Base-by-base conservation (phyloP, 2,797 vertebrate species). In the Rhinichthys osculus region DNA sequence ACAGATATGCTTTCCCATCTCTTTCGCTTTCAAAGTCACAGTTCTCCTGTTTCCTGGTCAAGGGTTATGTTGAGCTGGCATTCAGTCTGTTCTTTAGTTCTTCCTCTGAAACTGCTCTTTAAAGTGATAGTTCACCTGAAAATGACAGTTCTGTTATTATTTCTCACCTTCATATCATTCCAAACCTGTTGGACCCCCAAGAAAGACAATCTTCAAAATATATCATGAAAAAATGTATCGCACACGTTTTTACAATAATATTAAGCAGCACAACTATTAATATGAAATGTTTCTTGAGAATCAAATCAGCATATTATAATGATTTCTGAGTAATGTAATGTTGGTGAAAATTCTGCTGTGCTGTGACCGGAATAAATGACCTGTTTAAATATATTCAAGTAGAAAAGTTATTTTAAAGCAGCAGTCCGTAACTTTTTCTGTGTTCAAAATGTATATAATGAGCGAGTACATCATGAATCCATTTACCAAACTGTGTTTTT, bases 21-120 rank as follows among this genome's bases (percentile, higher is more conserved):
- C 44, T 73, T 64, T 64, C 1, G 9, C 33, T 69, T 80, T 59
- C 14, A n/a, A 47, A 54, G 59, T 87, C 11, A 76, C 57, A 16
- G 10, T 83, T 83, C 70, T 47, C 54, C 13, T 44, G 13, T 74
- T 83, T 47, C 40, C 19, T 33, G 1, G 27, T 47, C 40, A 33
- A 21, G 21, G 54, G 57, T 64, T 62, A 35, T 35, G 27, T 73
- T 64, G 30, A 64, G 30, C 42, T 74, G 13, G 40, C 40, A 33
- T 70, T 70, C 30, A 54, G 23, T 38, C 78, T 52, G 19, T 54
- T 72, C 38, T 71, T 42, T 44, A 40, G 19, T 17, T 79, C 40
- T 79, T 66, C n/a, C 38, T 44, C 14, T 79, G 1, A 44, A 79
- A 47, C 16, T 33, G 23, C 33, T 78, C 13, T 59, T 38, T 59